Conservation (phyloP, 53 echinoderm and acorn worm genomes). For the Hippasteria phrygiana region DNA sequence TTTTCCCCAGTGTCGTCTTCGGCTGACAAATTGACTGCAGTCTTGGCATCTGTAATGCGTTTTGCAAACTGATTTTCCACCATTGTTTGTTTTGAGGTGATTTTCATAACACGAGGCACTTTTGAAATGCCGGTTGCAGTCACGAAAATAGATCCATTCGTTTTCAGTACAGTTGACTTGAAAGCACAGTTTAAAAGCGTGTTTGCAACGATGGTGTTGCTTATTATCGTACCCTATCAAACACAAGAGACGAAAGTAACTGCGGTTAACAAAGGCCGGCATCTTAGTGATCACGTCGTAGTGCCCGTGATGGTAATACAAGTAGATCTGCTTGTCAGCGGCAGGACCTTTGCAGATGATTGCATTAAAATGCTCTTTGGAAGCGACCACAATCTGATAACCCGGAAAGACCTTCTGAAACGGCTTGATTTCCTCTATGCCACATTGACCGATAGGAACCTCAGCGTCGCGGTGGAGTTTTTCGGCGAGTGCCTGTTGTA, state of each 20-base stretch:
- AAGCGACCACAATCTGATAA: conserved; percentile 45
- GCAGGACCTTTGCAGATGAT: conserved; percentile 60
- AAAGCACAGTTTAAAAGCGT: conserved; percentile 35
- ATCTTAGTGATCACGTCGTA: conserved; percentile 56
- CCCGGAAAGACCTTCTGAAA: conserved; percentile 38
- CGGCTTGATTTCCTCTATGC: conserved; percentile 59
- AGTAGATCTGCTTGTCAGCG: conserved; percentile 19
- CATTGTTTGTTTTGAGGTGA: conserved; percentile 14
- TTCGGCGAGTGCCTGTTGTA: conserved; percentile 58
- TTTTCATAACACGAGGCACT: conserved; percentile 56
- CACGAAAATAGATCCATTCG: conserved; percentile 27
- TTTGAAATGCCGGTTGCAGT: conserved; percentile 75
- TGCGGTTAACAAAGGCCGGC: conserved; percentile 30
- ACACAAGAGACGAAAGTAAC: conserved; percentile 69
- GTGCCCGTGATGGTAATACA: conserved; percentile 70
- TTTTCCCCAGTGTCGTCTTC: neutral
- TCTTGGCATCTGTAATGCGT: conserved; percentile 3
- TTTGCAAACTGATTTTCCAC: neutral
- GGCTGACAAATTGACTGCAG: conserved; percentile 11
- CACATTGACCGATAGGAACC: conserved; percentile 59
- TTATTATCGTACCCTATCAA: conserved; percentile 62
- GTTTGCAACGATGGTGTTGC: conserved; percentile 39
- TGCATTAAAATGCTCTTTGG: conserved; percentile 51
- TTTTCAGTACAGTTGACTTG: conserved; percentile 12
- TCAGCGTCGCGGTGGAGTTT: conserved; percentile 55